These are phyloP conservation scores for Florisuga fusca DNA, from an alignment of 2,797 vertebrate genomes.

Conservation along the genomic window DNA sequence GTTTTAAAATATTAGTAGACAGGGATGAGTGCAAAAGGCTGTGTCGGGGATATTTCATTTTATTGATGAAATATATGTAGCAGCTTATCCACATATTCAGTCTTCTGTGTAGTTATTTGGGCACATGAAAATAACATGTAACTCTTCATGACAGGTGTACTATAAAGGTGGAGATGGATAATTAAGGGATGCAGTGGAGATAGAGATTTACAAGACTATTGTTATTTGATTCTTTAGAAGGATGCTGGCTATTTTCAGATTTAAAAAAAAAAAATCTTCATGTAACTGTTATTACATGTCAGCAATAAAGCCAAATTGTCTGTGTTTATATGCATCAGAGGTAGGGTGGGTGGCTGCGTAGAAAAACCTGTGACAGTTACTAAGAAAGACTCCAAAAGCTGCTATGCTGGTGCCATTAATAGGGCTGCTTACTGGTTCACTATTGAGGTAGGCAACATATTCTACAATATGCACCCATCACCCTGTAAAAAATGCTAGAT, in stretches of 20 bases:
- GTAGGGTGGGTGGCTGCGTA: constrained; percentile 13
- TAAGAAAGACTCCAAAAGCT: not conserved
- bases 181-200: not conserved
- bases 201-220: not conserved
- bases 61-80: not conserved
- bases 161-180: not conserved
- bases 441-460: not conserved
- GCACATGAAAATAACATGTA: not conserved
- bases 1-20: not conserved
- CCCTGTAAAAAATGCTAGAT: not conserved
- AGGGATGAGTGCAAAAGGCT: not conserved
- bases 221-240: not conserved
- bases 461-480: not conserved
- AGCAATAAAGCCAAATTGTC: constrained; percentile 7
- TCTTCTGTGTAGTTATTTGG: not conserved
- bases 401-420: not conserved
- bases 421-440: not conserved
- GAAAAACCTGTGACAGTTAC: constrained; percentile 26
- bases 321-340: constrained; percentile 28
- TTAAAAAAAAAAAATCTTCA: not conserved
- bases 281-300: not conserved
- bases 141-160: not conserved
- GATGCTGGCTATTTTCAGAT: not conserved
- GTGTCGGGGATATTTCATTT: not conserved
- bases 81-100: not conserved